Evolutionary conservation across 2,888 invertebrate genomes (phyloP), one percentile per base, ranked within the genome.

Genomic region (Carabus problematicus): DNA sequence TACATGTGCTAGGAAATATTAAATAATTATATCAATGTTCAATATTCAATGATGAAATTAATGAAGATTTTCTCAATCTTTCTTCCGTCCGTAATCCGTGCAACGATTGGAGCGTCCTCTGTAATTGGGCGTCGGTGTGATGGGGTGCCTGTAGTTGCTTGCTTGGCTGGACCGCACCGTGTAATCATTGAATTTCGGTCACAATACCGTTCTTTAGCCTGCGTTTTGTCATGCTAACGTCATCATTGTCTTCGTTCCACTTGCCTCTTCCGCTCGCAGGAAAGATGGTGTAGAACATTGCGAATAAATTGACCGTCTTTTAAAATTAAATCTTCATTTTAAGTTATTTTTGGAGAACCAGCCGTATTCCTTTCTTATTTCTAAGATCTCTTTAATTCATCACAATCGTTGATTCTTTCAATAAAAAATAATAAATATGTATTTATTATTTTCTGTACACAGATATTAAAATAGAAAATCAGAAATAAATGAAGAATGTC

Each of bases 141-240:
- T 18, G n/a, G 16, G 52, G 52, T 16, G 52, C 9, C 29, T 56
- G 56, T 40, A n/a, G 18, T 8, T 72, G 77, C 73, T 74, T 78
- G 76, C 75, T 73, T 73, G 74, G 76, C 66, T 73, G 75, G 68
- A 43, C 74, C 72, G 75, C 74, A 67, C 71, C 74, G 71, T 76
- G 73, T 77, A 78, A 79, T 79, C 78, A 78, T 71, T 71, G 72
- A 75, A 56, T 56, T 55, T 76, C 75, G 71, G 73, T 76, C 74
- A 78, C 77, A 79, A 78, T 78, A 78, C 77, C 75, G 73, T 77
- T 78, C 77, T 77, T 79, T 79, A 78, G 75, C 71, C 19, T 3
- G 8, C 29, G 56, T 52, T 39, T 56, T 56, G 56, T 56, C 56
- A 56, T 56, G 56, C 56, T 56, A 56, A 56, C 56, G 29, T 56